phyloP scores from a whole-genome alignment of 2,888 invertebrate genomes.

The Thecophora atra region DNA sequence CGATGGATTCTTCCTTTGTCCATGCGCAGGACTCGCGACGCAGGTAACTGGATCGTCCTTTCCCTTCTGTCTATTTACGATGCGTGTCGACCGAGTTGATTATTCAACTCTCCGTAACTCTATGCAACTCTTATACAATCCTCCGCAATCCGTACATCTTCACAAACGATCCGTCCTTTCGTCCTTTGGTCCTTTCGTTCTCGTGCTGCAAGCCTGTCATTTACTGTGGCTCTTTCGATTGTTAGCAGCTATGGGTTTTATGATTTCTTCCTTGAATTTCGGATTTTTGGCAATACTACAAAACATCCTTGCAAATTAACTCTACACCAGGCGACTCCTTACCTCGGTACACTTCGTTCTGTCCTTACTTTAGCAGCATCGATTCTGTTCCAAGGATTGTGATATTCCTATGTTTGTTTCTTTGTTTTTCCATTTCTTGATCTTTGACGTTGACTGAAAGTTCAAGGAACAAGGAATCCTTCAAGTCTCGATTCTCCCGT shows the following conservation, averaged over 20 bases:
- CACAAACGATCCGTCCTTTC: background rate
- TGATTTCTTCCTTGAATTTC: conserved; percentile 24
- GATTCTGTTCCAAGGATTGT: too few species aligned
- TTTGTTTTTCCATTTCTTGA: too few species aligned
- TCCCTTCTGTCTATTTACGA: background rate
- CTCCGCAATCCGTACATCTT: background rate
- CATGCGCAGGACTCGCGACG: background rate
- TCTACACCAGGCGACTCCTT: conserved; percentile 13
- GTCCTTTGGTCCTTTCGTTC: background rate
- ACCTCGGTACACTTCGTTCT: background rate
- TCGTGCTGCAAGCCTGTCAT: background rate
- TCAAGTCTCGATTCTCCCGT: background rate
- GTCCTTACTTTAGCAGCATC: too few species aligned
- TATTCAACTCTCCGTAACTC: conserved; percentile 43
- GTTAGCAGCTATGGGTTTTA: conserved; percentile 1
- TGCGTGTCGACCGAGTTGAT: conserved; percentile 27
- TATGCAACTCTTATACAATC: conserved; percentile 37
- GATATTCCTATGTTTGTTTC: background rate
- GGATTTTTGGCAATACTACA: conserved; percentile 9
- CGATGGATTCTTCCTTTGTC: background rate
- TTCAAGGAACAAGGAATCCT: background rate
- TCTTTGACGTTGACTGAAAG: background rate
- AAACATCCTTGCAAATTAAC: conserved; percentile 30
- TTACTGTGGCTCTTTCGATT: background rate
- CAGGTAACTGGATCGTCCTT: conserved; percentile 15